Base-by-base conservation (phyloP, 2,888 invertebrate genomes). In the Oligia strigilis region DNA sequence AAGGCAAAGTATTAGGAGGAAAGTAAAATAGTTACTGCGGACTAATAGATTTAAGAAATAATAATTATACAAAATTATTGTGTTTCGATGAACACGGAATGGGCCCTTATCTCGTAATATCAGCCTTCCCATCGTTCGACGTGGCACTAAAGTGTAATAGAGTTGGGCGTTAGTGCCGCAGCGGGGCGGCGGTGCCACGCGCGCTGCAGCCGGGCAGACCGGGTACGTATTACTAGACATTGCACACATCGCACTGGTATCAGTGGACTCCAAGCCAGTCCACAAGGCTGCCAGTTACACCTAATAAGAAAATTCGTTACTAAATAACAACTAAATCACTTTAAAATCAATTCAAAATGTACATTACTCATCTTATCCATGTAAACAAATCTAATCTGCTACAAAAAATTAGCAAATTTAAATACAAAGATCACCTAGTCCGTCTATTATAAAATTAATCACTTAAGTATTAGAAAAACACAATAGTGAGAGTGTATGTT, bases 281-380 rank as follows among this genome's bases (percentile, higher is more conserved):
- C 95, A 93, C 94, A 88, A 91, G 94, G 95, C 95, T 95, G 95
- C 95, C 95, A 95, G 94, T 94, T 95, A 96, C 93, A 94, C 93
- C 94, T 95, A 94, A 94, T 95, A 95, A 95, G 94, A 96, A 95
- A 96, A 96, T 96, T 97, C 96, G 93, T 95, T 94, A 96, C 97
- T 96, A 97, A 94, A 96, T 97, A 97, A 96, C 96, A 97, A 97
- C 96, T 97, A 97, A 96, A 96, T 97, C 97, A 97, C 97, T 95
- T 97, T 96, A 96, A 96, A 97, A 96, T 96, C 96, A 96, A 96
- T 96, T 95, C 95, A 96, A 96, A 97, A 97, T 97, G 96, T 97
- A 97, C 97, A 97, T 95, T 96, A 96, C 94, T 95, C 93, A 93
- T 94, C 96, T 96, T 96, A 96, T 92, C 90, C 93, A 93, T 94